Evolutionary conservation across 2,113 vertebrate species (phyloP), one percentile per base, ranked within the genome.

Genomic region (Aegithalos caudatus): DNA sequence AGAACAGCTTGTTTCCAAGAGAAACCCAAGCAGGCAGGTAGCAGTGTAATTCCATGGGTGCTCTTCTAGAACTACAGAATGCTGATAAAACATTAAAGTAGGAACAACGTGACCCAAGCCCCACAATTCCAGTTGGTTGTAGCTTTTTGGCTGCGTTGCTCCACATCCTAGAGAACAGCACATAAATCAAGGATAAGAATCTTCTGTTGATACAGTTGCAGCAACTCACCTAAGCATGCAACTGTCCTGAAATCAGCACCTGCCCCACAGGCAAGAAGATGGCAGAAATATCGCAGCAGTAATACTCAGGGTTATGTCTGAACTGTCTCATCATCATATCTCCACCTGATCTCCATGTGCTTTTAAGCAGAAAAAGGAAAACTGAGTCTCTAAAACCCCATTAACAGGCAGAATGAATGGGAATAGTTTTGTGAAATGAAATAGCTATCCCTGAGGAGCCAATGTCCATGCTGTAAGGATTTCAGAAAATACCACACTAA

Each of bases 21-120:
- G 78, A 86, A 95, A 93, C 29, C 24, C 14, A 56, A 87, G 40
- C 13, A 76, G 17, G 24, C 1, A 9, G 50, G 51, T 50, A 91
- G 38, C 19, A 50, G 24, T 31, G 45, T 37, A 90, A 51, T 51
- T 86, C 58, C 29, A 35, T 1, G 3, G 25, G n/a, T 83, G 58
- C 25, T 77, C n/a, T 33, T 40, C 64, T 48, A 88, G 71, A 69
- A 51, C 23, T 31, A 45, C 51, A 71, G 70, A 66, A 71, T 6
- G 5, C 9, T 42, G 47, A 14, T 47, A 86, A 62, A 72, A 86
- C 23, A 19, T 3, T 14, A 28, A 72, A n/a, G 20, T 12, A 60
- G 11, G 51, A 54, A 81, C 0, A 0, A 50, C 15, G 15, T 5
- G 7, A 70, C 10, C 18, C 37, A 31, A 85, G 11, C 20, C 31